phyloP scores from a whole-genome alignment of 1,140 invertebrate genomes.

The Rhizoglyphus robini region DNA sequence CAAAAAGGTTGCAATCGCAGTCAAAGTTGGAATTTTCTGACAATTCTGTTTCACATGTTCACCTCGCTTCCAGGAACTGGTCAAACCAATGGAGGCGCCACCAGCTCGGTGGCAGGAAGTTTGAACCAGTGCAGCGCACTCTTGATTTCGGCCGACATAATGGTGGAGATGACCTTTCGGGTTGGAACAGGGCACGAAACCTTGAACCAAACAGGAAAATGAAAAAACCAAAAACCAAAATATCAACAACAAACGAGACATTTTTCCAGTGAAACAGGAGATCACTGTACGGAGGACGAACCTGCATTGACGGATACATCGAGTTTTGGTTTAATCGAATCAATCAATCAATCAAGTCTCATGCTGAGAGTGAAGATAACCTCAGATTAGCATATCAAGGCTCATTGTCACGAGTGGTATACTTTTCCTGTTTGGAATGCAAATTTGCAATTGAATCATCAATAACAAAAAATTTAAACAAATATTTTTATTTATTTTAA shows the following conservation, averaged over 20 bases:
- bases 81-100: conserved; percentile 1
- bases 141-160: conserved; percentile 5
- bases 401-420: no score
- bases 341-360: not conserved
- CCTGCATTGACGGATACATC: not conserved
- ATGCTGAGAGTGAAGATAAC: not conserved
- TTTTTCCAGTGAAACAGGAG: no score
- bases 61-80: conserved; percentile 10
- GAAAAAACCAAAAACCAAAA: not conserved
- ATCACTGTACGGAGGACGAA: not conserved
- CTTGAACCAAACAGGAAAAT: not conserved
- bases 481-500: no score
- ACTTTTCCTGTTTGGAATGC: no score
- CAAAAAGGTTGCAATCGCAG: conserved; percentile 17
- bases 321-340: not conserved
- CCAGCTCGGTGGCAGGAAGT: conserved; percentile 14
- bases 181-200: conserved; percentile 10
- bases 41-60: conserved; percentile 16
- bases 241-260: no score
- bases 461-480: no score
- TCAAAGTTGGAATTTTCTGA: conserved; percentile 7
- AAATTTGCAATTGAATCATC: no score
- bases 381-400: not conserved
- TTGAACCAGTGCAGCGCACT: conserved; percentile 18
- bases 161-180: not conserved